phyloP scores from a whole-genome alignment of 2,888 invertebrate species.

The Rhagophthalmus giganteus region DNA sequence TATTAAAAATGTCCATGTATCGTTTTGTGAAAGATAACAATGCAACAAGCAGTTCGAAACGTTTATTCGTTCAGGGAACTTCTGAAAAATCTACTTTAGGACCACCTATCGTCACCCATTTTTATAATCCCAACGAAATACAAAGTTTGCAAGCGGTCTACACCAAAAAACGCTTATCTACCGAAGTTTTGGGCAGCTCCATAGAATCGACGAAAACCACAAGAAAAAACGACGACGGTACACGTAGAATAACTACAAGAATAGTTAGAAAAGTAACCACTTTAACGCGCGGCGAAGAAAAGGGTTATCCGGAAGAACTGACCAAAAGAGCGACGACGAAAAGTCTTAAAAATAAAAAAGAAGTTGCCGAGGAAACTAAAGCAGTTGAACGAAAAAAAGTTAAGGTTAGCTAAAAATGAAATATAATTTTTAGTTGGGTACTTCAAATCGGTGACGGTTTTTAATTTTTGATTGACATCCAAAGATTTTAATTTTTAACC shows the following conservation, averaged over 20 bases:
- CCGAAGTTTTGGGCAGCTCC: conserved; percentile 83
- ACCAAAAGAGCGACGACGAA: conserved; percentile 61
- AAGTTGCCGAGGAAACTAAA: conserved; percentile 59
- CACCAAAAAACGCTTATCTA: conserved; percentile 79
- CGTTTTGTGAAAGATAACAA: conserved; percentile 73
- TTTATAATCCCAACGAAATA: conserved; percentile 45
- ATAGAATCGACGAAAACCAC: conserved; percentile 83
- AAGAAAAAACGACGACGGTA: conserved; percentile 76
- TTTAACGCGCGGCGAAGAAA: conserved; percentile 82
- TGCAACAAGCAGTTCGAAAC: conserved; percentile 58
- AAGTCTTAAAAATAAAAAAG: conserved; percentile 62
- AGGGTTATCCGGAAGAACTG: conserved; percentile 71
- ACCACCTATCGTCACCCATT: conserved; percentile 51
- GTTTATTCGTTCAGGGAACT: conserved; percentile 77
- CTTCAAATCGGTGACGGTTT: no score
- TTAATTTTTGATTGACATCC: no score
- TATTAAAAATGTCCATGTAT: conserved; percentile 61
- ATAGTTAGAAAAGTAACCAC: conserved; percentile 89
- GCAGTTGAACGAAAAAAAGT: conserved; percentile 70
- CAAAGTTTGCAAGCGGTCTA: conserved; percentile 75
- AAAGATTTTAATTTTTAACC: no score
- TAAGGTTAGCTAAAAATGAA: conserved; percentile 74
- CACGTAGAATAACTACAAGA: conserved; percentile 81
- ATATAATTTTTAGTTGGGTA: no score
- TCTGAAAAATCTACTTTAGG: conserved; percentile 43